These are phyloP conservation scores for Drosophila micromelanica DNA, from an alignment of 1,140 invertebrate species.

Conservation along the genomic window DNA sequence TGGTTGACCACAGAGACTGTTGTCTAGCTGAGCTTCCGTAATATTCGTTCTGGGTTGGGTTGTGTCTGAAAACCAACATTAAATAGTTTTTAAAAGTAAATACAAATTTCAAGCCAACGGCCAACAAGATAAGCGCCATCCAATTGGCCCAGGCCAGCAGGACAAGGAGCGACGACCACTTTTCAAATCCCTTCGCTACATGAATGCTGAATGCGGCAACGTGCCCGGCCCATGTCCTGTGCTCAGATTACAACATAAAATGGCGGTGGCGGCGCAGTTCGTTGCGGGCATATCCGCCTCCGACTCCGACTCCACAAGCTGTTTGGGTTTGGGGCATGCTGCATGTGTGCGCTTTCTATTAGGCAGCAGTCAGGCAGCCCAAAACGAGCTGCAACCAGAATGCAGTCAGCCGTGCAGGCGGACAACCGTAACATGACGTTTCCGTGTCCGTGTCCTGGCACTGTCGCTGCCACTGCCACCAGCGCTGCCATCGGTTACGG, in stretches of 20 bases:
- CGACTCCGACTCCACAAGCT: conserved; percentile 6
- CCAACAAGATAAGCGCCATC: conserved; percentile 60
- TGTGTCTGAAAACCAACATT: conserved; percentile 45
- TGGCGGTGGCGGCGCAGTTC: conserved; percentile 45
- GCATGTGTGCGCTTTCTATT: conserved; percentile 64
- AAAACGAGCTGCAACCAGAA: conserved; percentile 32
- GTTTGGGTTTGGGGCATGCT: neutral
- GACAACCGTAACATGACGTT: conserved; percentile 80
- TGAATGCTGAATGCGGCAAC: conserved; percentile 38
- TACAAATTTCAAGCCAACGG: conserved; percentile 49
- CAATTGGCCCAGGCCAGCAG: conserved; percentile 12
- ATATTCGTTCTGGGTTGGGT: conserved; percentile 7
- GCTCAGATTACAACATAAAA: conserved; percentile 70
- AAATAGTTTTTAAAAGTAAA: conserved; percentile 68
- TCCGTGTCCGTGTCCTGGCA: conserved; percentile 59
- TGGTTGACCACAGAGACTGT: neutral
- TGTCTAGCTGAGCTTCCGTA: conserved; percentile 33
- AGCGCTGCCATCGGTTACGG: conserved; percentile 14
- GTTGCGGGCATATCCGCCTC: conserved; percentile 63
- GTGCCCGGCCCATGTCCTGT: conserved; percentile 50
- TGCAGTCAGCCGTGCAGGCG: conserved; percentile 65
- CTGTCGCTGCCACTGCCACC: neutral
- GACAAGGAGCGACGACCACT: neutral
- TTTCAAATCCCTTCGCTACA: conserved; percentile 34
- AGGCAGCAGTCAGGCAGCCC: conserved; percentile 33